Evolutionary conservation across 2,113 vertebrate species (phyloP), one percentile per base, ranked within the genome.

Genomic region (Spizaetus ornatus): DNA sequence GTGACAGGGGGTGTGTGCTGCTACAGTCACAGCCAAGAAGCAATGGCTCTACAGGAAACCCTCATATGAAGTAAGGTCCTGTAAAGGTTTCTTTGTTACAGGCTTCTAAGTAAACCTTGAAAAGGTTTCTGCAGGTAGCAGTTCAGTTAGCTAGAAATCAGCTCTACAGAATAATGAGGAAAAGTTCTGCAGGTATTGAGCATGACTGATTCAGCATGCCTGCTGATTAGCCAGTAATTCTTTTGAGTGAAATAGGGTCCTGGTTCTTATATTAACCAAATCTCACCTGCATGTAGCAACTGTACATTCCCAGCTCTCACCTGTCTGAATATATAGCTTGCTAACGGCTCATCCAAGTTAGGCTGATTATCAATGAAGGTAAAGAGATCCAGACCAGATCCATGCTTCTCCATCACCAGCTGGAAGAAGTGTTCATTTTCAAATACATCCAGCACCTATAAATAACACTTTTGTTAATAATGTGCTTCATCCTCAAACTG

Each of bases 351-450:
- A 11, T 99, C 99, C 93, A 99, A 91, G 88, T 92, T 97, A 14
- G 99, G 99, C 55, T 99, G 99, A 88, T 95, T 97, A 86, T 99
- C 99, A 11, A 99, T 99, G 92, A 99, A 99, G 7, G 99, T 98
- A 48, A 99, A 99, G 79, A 99, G 98, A 97, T 99, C 99, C 86
- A 99, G 93, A 45, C 99, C 99, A 7, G 98, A 98, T 50, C 99
- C 99, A 5, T 99, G 99, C 91, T 99, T 99, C 97, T 99, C 99
- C 99, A 99, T 99, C 85, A 99, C 99, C 91, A 99, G 98, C 82
- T 99, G 99, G 95, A 99, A 99, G 96, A 99, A 99, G 17, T 52
- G 95, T 32, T 98, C 98, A 86, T 99, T 99, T 96, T 99, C 99
- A 98, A 99, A 99, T 22, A 99, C 98, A 87, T 99, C 98, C 93